Conservation (phyloP, 1,140 invertebrate species). For the Bactericera cockerelli region DNA sequence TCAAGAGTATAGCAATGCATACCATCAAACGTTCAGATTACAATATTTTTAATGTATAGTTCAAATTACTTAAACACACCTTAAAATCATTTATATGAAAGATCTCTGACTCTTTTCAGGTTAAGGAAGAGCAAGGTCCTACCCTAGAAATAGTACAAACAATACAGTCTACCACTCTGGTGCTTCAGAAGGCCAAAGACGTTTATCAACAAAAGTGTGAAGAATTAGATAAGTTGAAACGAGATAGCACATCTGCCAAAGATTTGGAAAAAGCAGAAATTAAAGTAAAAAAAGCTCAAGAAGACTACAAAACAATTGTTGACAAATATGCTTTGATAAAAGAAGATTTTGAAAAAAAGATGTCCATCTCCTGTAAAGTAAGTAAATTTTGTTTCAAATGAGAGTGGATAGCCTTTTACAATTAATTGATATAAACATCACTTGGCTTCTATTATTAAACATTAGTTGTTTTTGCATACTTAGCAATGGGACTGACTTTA, state of each 20-base stretch:
- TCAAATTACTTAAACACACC: too few species aligned
- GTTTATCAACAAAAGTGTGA: slow-evolving; percentile 63
- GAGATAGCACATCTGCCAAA: slow-evolving; percentile 77
- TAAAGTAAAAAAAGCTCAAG: slow-evolving; percentile 83
- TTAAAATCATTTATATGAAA: too few species aligned
- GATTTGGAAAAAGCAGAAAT: slow-evolving; percentile 85
- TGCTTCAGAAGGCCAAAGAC: slow-evolving; percentile 80
- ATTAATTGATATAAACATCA: too few species aligned
- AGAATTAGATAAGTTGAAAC: slow-evolving; percentile 74
- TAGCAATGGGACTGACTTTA: too few species aligned
- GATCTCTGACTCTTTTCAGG: too few species aligned
- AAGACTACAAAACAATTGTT: slow-evolving; percentile 75
- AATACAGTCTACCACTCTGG: slow-evolving; percentile 72
- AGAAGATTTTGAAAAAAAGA: slow-evolving; percentile 83
- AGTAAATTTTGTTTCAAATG: too few species aligned
- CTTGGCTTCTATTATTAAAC: too few species aligned
- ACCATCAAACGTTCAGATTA: too few species aligned
- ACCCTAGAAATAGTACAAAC: slow-evolving; percentile 76
- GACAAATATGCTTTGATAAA: slow-evolving; percentile 78
- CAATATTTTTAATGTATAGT: too few species aligned
- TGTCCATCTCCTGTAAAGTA: slow-evolving; percentile 80
- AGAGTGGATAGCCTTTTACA: too few species aligned
- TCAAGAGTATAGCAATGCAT: too few species aligned
- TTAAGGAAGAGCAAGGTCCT: slow-evolving; percentile 84
- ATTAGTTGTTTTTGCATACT: too few species aligned